These are phyloP conservation scores for Drosophila albomicans DNA, from an alignment of 1,140 invertebrate genomes.

Conservation along the genomic window DNA sequence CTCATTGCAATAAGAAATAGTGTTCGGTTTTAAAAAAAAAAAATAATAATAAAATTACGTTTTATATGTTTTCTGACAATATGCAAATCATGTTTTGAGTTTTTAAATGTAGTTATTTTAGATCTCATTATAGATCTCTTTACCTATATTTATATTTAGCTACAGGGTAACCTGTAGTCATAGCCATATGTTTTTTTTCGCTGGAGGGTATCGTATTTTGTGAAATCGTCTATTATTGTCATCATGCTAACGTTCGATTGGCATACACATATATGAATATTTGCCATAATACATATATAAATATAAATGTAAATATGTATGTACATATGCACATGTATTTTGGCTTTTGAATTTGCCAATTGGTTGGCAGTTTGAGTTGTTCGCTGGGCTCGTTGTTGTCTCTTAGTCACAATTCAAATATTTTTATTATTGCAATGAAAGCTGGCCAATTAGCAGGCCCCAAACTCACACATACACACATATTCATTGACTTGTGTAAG, in stretches of 20 bases:
- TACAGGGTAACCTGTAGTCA: constrained; percentile 19
- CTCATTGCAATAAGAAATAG: too few relatives aligned
- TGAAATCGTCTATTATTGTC: constrained; percentile 82
- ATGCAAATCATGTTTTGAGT: too few relatives aligned
- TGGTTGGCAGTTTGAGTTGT: constrained; percentile 54
- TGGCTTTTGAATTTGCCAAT: constrained; percentile 70
- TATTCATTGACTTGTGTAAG: constrained; percentile 19
- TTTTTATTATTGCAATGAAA: constrained; percentile 76
- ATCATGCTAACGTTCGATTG: constrained; percentile 80
- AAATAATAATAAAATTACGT: too few relatives aligned
- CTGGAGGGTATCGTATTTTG: constrained; percentile 67
- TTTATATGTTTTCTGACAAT: too few relatives aligned
- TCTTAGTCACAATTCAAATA: constrained; percentile 73
- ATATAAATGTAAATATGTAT: constrained; percentile 17
- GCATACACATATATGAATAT: constrained; percentile 35
- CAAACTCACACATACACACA: constrained; percentile 14
- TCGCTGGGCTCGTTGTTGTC: constrained; percentile 42
- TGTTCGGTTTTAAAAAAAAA: too few relatives aligned
- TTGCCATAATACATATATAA: constrained; percentile 15
- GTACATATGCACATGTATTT: constrained; percentile 66
- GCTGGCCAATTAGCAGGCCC: constrained; percentile 73
- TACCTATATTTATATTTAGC: not conserved
- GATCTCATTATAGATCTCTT: too few relatives aligned
- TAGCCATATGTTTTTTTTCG: constrained; percentile 5
- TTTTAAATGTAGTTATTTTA: too few relatives aligned